Conservation (phyloP, 2,888 invertebrate genomes). For the Dicyrtomina minuta region DNA sequence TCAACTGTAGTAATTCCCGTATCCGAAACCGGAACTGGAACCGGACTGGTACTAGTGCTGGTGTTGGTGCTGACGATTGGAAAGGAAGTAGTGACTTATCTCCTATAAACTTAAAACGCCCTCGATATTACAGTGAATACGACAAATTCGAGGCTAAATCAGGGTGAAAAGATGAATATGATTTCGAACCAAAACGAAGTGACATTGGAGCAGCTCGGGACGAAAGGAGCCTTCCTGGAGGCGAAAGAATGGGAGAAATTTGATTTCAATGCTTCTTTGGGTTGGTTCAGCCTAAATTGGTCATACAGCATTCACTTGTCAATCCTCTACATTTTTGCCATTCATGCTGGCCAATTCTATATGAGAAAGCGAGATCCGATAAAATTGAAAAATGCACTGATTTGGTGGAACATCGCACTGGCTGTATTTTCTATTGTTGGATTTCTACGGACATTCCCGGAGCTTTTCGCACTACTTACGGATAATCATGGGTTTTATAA, state of each 20-base stretch:
- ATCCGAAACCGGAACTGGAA: too few species aligned
- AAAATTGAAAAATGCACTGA: constrained; percentile 29
- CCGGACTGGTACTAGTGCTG: too few species aligned
- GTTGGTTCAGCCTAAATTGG: constrained; percentile 39
- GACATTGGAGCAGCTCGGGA: too few species aligned
- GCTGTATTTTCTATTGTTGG: constrained; percentile 31
- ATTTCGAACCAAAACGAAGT: too few species aligned
- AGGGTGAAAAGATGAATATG: too few species aligned
- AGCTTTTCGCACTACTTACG: constrained; percentile 3
- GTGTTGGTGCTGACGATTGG: too few species aligned
- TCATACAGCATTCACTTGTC: constrained; percentile 21
- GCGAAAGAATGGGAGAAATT: constrained; percentile 28
- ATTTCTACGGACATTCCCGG: constrained; percentile 22
- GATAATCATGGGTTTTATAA: constrained; percentile 18
- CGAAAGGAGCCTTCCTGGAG: not conserved
- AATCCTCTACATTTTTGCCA: constrained; percentile 23
- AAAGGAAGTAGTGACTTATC: too few species aligned
- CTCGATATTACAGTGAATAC: too few species aligned
- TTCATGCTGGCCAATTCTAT: constrained; percentile 22
- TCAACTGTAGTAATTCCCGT: too few species aligned
- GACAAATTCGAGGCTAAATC: too few species aligned
- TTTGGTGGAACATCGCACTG: constrained; percentile 38
- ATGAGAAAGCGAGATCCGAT: constrained; percentile 30
- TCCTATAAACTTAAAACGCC: too few species aligned
- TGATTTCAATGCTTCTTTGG: not conserved